Conservation (phyloP, 2,888 invertebrate species). For the Helobdella robusta region DNA sequence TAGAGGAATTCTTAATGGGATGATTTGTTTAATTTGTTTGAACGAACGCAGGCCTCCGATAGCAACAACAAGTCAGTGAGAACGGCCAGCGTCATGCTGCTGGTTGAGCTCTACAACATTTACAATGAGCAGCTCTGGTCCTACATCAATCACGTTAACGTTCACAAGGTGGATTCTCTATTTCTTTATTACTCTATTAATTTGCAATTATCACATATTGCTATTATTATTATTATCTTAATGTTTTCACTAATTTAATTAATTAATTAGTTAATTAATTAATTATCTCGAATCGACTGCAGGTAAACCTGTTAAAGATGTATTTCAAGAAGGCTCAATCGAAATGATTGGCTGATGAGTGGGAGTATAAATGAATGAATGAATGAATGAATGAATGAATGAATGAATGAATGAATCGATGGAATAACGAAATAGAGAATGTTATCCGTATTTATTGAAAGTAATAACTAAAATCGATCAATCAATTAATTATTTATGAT, state of each 20-base stretch:
- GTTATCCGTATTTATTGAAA: no score
- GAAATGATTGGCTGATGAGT: no score
- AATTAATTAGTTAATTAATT: no score
- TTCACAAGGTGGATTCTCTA: slow-evolving; percentile 6
- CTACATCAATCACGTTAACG: slow-evolving; percentile 14
- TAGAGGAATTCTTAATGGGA: no score
- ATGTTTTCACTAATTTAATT: background rate
- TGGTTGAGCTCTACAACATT: slow-evolving; percentile 21
- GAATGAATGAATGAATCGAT: no score
- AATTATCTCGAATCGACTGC: background rate
- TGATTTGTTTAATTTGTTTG: no score
- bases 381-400: no score
- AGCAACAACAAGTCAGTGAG: slow-evolving; percentile 18
- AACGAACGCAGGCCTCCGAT: slow-evolving; percentile 19
- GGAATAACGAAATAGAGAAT: no score
- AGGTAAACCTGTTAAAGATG: slow-evolving; percentile 22
- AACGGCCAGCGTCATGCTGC: slow-evolving; percentile 15
- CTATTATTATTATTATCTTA: background rate
- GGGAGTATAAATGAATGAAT: no score
- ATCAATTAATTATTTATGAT: no score
- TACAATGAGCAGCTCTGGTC: slow-evolving; percentile 12
- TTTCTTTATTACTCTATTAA: background rate
- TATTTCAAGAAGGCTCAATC: slow-evolving; percentile 22
- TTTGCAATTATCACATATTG: background rate
- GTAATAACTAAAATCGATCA: no score